Conservation (phyloP, 2,113 vertebrate species). For the Elgaria multicarinata region DNA sequence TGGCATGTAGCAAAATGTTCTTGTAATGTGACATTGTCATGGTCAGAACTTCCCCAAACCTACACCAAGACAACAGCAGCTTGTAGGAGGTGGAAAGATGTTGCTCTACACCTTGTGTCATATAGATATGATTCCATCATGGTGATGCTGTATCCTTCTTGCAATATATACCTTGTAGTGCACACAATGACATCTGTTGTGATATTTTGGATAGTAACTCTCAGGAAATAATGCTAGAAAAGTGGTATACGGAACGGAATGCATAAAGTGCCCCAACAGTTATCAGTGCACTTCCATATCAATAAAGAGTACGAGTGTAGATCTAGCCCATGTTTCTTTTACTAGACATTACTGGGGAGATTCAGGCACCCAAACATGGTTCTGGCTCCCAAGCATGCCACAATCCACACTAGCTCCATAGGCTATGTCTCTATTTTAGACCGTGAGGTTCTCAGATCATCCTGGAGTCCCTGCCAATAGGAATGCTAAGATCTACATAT, state of each 20-base stretch:
- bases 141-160: too few relatives aligned
- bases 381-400: neutral
- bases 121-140: too few relatives aligned
- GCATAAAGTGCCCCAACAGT: too few relatives aligned
- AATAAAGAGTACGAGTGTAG: too few relatives aligned
- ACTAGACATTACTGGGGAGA: neutral
- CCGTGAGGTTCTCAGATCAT: neutral
- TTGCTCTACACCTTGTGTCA: too few relatives aligned
- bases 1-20: neutral
- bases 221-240: too few relatives aligned
- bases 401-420: neutral
- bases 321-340: neutral
- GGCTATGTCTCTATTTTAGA: neutral
- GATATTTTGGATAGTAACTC: too few relatives aligned
- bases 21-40: neutral
- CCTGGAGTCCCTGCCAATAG: neutral
- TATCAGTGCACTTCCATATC: too few relatives aligned
- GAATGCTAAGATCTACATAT: neutral
- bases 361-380: neutral
- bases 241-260: too few relatives aligned
- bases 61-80: neutral
- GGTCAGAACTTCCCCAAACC: neutral
- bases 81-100: neutral
- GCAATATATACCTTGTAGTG: too few relatives aligned
- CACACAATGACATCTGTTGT: too few relatives aligned